Base-by-base conservation (phyloP, 2,888 invertebrate species). In the Phortica magna region DNA sequence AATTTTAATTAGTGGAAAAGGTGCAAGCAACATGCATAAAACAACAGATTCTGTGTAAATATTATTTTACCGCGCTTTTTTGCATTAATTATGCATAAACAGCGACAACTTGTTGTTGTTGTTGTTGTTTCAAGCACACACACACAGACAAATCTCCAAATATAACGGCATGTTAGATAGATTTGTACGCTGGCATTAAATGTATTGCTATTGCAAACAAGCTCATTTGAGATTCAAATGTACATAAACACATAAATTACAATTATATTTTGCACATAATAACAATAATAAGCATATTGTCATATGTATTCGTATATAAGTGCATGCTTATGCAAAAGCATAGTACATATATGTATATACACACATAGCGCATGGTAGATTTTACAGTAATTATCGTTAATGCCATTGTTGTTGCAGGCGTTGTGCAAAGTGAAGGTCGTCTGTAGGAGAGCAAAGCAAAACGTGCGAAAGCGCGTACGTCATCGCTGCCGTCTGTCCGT, bases 361-460 rank as follows among this genome's bases (percentile, higher is more conserved):
- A 41, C n/a, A 43, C 6, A 19, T 43, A 68, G 17, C n/a, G 5
- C 22, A 19, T n/a, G 59, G 2, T 17, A 19, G 19, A 61, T 61
- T 61, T 61, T 19, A 61, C 57, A 55, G 39, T 39, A 57, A 39
- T 22, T 72, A 17, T 39, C 41, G 42, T 42, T 59, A 5, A 12
- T 71, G 71, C 17, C 14, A 14, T 48, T 42, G 68, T 43, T 48
- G 48, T 48, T 68, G 68, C 48, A 43, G 55, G 14, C 43, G 12
- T 48, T 75, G 75, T 77, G 78, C 70, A 78, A 83, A 88, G 83
- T 85, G 87, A 85, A 85, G 85, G 85, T 85, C 85, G 88, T 85
- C 85, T 88, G 85, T 85, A 82, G 83, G 81, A 83, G 84, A 84
- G 81, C 83, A 81, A 82, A 85, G 86, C 79, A 77, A 80, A 81